Conservation (phyloP, 2,888 invertebrate genomes). For the Prosopocoilus inquinatus region DNA sequence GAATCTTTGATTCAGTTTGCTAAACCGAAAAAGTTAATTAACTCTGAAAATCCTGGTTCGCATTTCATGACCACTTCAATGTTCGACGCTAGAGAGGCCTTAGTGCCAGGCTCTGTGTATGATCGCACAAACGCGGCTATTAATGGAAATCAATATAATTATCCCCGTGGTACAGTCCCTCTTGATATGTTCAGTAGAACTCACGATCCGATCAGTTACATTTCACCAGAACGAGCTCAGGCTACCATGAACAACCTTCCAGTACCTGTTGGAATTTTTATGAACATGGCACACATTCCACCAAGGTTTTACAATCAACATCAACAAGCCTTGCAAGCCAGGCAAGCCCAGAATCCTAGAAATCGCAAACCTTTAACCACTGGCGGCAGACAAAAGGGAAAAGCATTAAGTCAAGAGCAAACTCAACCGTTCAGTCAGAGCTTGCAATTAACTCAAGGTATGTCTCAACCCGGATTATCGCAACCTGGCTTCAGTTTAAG, state of each 20-base stretch:
- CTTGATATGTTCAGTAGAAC: slow-evolving; percentile 66
- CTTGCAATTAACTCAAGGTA: slow-evolving; percentile 71
- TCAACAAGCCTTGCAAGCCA: slow-evolving; percentile 63
- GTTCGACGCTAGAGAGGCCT: slow-evolving; percentile 94
- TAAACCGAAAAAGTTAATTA: slow-evolving; percentile 93
- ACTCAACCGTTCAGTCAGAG: slow-evolving; percentile 62
- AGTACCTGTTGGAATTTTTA: slow-evolving; percentile 91
- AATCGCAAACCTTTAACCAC: slow-evolving; percentile 23
- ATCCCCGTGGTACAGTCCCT: slow-evolving; percentile 46
- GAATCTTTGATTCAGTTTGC: slow-evolving; percentile 96
- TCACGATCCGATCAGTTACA: slow-evolving; percentile 91
- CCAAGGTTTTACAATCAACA: slow-evolving; percentile 75
- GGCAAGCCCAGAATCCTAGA: slow-evolving; percentile 50
- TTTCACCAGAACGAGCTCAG: slow-evolving; percentile 79
- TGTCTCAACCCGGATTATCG: slow-evolving; percentile 68
- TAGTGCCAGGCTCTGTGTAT: slow-evolving; percentile 91
- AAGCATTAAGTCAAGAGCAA: slow-evolving; percentile 45
- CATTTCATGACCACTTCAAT: slow-evolving; percentile 97
- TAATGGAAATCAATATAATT: slow-evolving; percentile 42
- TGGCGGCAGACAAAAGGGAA: slow-evolving; percentile 23
- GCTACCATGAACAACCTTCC: slow-evolving; percentile 78
- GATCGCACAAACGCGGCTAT: slow-evolving; percentile 64
- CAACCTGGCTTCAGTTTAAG: slow-evolving; percentile 68
- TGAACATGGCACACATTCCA: slow-evolving; percentile 82
- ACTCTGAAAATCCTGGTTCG: slow-evolving; percentile 91